Evolutionary conservation across 2,888 invertebrate genomes (phyloP).

Genomic region (Heliconius ethilla): DNA sequence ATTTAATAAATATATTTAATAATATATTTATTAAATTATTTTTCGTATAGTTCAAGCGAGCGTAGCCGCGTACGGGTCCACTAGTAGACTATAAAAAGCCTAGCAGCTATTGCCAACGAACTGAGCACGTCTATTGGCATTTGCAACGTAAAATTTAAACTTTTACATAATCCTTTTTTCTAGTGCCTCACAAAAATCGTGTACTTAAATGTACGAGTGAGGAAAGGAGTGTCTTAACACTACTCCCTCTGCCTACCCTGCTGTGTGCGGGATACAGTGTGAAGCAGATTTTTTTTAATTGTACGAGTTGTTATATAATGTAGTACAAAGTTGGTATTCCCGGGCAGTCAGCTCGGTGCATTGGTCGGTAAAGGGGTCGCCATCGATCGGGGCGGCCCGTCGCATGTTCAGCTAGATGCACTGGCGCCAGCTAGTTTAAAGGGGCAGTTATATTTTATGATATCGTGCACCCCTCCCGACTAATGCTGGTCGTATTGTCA

Average conservation of each 20-base stretch:
- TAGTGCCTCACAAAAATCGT: conserved; percentile 16
- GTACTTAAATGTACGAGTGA: not conserved
- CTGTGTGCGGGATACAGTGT: too few species aligned
- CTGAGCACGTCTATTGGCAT: not conserved
- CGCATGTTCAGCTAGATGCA: conserved; percentile 51
- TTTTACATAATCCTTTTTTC: conserved; percentile 9
- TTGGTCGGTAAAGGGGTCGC: conserved; percentile 78
- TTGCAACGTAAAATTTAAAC: conserved; percentile 6
- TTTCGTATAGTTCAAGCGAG: too few species aligned
- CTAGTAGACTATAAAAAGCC: too few species aligned
- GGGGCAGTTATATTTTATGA: conserved; percentile 47
- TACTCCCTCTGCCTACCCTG: too few species aligned
- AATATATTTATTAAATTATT: too few species aligned
- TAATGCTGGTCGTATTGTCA: conserved; percentile 7
- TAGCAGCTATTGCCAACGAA: not conserved
- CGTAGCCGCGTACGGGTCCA: too few species aligned
- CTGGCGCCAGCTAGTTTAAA: conserved; percentile 51
- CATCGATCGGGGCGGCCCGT: conserved; percentile 69
- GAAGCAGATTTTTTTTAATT: not conserved
- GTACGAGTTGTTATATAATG: conserved; percentile 55
- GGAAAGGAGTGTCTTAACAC: too few species aligned
- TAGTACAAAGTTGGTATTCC: conserved; percentile 54
- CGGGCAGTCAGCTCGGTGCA: conserved; percentile 74
- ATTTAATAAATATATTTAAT: too few species aligned
- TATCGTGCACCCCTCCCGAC: conserved; percentile 28